Evolutionary conservation across 2,888 invertebrate species (phyloP).

Genomic region (Paralinhomoeus sp.): DNA sequence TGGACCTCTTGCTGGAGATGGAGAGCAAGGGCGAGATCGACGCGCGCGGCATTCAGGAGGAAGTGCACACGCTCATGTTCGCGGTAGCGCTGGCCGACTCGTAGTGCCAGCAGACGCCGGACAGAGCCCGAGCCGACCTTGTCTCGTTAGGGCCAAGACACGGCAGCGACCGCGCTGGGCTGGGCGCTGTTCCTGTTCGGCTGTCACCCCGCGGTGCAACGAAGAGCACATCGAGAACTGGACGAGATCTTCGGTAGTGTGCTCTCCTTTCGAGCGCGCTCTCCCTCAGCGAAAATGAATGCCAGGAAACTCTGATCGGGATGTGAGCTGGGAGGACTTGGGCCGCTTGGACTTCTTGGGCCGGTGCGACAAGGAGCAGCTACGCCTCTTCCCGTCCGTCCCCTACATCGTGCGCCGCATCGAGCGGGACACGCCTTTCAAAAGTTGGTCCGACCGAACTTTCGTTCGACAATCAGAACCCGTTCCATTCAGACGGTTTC

Average conservation of each 20-base stretch:
- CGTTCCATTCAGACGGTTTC: conserved; percentile 8
- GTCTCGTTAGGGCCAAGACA: conserved; percentile 48
- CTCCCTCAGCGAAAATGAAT: background rate
- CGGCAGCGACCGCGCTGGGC: conserved; percentile 60
- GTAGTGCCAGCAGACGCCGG: too few species aligned
- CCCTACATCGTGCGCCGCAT: conserved; percentile 29
- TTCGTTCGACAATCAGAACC: too few species aligned
- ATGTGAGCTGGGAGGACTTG: conserved; percentile 30
- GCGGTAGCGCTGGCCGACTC: conserved; percentile 7
- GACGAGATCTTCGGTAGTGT: conserved; percentile 5
- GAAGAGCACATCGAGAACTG: conserved; percentile 13
- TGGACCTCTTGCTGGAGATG: conserved; percentile 64
- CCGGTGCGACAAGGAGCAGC: conserved; percentile 31
- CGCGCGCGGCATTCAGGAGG: conserved; percentile 24
- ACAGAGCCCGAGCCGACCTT: too few species aligned
- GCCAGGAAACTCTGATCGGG: conserved; percentile 21
- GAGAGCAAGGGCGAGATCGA: conserved; percentile 40
- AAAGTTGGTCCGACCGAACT: background rate
- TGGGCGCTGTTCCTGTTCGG: conserved; percentile 63
- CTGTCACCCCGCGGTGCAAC: conserved; percentile 52
- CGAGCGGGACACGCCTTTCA: conserved; percentile 19
- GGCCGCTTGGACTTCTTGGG: conserved; percentile 31
- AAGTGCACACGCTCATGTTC: conserved; percentile 31
- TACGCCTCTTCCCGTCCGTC: conserved; percentile 31
- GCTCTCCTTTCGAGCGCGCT: too few species aligned